Evolutionary conservation across 2,113 vertebrate species (phyloP), one percentile per base, ranked within the genome.

Genomic region (Cyprinus carpio): DNA sequence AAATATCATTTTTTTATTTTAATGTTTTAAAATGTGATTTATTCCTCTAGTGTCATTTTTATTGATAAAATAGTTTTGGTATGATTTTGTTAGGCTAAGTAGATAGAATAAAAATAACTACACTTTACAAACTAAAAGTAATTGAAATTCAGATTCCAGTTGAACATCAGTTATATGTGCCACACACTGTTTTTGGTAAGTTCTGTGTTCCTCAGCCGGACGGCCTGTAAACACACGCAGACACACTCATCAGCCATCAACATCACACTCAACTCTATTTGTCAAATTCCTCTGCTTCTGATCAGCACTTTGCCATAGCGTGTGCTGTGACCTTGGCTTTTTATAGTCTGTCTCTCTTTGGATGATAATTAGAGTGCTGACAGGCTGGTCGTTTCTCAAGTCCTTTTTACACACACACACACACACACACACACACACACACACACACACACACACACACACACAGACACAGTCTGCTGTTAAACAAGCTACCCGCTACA

Each of bases 251-350:
- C 46, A 27, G 27, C 43, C 40, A 15, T 40, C 23, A 62, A 7
- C 49, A 15, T 67, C 60, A 25, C 54, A 1, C 78, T 27, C 2
- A 37, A 27, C 81, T 75, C 27, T 49, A 58, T 83, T 88, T 64
- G 72, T 84, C 82, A 84, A 62, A 84, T 84, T 86, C 80, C 62
- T 34, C 34, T 82, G 82, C 78, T 56, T 77, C 85, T 84, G 75
- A 76, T 84, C 82, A 84, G 81, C 51, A 46, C 27, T 75, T 37
- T 81, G 69, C 46, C 65, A 49, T 29, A 82, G 78, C 43, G 15
- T 51, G 69, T 58, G 75, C 78, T 81, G 18, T 87, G 88, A 85
- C 88, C 86, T 85, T 84, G 81, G 58, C 86, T 85, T 89, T 89
- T 87, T 87, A 88, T 88, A 87, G 83, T 64, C 11, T 23, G 4